A percentile compares a stretch with the other conserved stretches of the same genome.
These are phyloP conservation scores for Crotalus horridus DNA, from an alignment of 2,113 vertebrate genomes.

Conservation along the genomic window DNA sequence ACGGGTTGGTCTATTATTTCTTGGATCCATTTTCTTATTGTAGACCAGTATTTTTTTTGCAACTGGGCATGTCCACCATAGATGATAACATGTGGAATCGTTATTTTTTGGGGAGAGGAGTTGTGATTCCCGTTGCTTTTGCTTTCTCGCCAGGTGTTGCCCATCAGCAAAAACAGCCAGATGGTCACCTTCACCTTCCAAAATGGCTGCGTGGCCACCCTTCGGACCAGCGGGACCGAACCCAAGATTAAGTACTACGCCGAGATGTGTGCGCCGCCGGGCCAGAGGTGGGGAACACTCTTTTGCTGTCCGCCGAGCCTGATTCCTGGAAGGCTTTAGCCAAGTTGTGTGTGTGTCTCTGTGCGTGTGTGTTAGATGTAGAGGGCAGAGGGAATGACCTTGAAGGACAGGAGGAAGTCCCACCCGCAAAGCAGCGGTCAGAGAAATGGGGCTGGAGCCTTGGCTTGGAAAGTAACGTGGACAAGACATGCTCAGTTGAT, in stretches of 20 bases:
- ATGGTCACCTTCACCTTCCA: slow-evolving; percentile 93
- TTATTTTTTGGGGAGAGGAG: accelerated
- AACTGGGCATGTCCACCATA: no score
- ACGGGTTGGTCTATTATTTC: no score
- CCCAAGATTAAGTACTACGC: slow-evolving; percentile 97
- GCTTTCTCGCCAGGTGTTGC: slow-evolving; percentile 77
- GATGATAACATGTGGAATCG: no score
- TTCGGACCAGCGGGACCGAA: slow-evolving; percentile 92
- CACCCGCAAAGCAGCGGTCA: neutral
- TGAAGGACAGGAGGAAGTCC: neutral
- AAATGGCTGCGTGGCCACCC: slow-evolving; percentile 87
- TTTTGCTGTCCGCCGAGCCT: neutral
- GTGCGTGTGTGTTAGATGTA: no score
- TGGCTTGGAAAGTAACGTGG: neutral
- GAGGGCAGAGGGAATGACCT: neutral
- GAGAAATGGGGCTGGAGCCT: neutral
- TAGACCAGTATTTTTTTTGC: no score
- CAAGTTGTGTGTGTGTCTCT: neutral
- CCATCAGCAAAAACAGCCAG: slow-evolving; percentile 84
- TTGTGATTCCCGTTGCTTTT: neutral
- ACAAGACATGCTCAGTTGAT: neutral
- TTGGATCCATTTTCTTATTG: no score
- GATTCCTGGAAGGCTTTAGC: neutral
- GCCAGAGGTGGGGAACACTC: slow-evolving; percentile 75
- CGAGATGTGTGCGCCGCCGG: slow-evolving; percentile 82